A percentile compares a stretch with the other conserved stretches of the same genome.
These are phyloP conservation scores for Lacanobia oleracea DNA, from an alignment of 2,888 invertebrate species.

Conservation along the genomic window DNA sequence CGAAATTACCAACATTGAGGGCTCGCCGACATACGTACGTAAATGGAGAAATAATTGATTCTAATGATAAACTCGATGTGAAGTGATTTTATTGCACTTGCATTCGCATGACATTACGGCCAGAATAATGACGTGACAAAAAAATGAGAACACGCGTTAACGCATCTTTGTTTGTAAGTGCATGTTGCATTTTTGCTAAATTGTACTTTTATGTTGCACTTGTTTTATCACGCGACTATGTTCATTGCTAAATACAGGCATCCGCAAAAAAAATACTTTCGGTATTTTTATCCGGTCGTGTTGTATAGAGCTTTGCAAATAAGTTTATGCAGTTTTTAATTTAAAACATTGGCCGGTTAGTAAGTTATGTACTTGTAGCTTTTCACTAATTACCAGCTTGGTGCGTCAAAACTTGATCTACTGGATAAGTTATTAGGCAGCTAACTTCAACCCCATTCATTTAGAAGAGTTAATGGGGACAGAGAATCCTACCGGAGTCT, in stretches of 20 bases:
- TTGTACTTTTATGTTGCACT: slow-evolving; percentile 52
- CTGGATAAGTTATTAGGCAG: not conserved
- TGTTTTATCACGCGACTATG: slow-evolving; percentile 13
- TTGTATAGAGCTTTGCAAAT: not conserved
- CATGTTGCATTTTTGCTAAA: slow-evolving; percentile 64
- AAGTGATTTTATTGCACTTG: slow-evolving; percentile 80
- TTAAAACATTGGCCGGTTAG: not conserved
- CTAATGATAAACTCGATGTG: slow-evolving; percentile 80
- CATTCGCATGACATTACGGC: slow-evolving; percentile 74
- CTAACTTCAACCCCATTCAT: not conserved
- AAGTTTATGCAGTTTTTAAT: not conserved
- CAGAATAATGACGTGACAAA: slow-evolving; percentile 76
- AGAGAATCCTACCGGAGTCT: too few species aligned
- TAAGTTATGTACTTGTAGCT: not conserved
- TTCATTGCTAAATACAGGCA: not conserved
- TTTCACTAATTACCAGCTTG: not conserved
- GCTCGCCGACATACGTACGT: slow-evolving; percentile 70
- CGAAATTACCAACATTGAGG: slow-evolving; percentile 79
- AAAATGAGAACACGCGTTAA: slow-evolving; percentile 76
- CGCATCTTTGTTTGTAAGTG: slow-evolving; percentile 65
- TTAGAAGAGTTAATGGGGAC: not conserved
- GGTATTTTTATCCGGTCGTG: not conserved
- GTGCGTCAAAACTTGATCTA: not conserved
- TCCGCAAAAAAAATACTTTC: not conserved
- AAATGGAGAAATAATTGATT: slow-evolving; percentile 83